A percentile compares a stretch with the other conserved stretches of the same genome.
Conservation (phyloP, 2,797 vertebrate species). For the Ispidina picta region DNA sequence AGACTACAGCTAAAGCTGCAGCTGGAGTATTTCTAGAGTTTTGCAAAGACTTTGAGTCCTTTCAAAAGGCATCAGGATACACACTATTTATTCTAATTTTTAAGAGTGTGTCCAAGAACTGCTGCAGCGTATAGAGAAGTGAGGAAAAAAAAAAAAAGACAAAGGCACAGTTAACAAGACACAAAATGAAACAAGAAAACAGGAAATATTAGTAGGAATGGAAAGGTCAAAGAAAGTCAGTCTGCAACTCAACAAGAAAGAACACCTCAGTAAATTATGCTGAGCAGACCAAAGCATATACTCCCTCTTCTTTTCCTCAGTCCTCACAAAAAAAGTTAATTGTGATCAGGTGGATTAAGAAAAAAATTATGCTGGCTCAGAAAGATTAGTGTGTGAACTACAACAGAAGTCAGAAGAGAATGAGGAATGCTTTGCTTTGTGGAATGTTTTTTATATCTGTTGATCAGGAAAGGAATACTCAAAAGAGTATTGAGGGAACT, state of each 20-base stretch:
- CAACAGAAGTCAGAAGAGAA: neutral
- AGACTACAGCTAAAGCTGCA: neutral
- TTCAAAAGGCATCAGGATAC: neutral
- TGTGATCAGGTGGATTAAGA: neutral
- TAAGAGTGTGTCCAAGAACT: neutral
- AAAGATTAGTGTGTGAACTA: neutral
- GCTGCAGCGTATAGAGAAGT: neutral
- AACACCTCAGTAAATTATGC: neutral
- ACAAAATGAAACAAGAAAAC: neutral
- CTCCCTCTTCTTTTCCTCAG: neutral
- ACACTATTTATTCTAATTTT: slow-evolving; percentile 7
- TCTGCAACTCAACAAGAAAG: neutral
- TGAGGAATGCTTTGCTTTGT: neutral
- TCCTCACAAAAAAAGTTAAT: neutral
- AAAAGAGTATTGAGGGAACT: neutral
- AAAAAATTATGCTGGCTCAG: neutral
- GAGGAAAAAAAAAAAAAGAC: rapidly evolving
- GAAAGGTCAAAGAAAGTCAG: slow-evolving; percentile 35
- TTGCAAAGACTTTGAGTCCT: neutral
- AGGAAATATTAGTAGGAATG: neutral
- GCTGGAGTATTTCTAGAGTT: neutral
- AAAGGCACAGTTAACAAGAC: neutral
- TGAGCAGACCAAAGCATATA: neutral
- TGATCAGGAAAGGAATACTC: neutral
- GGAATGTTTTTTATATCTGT: neutral